Evolutionary conservation across 2,113 vertebrate genomes (phyloP).

Genomic region (Pseudorectes ferrugineus): DNA sequence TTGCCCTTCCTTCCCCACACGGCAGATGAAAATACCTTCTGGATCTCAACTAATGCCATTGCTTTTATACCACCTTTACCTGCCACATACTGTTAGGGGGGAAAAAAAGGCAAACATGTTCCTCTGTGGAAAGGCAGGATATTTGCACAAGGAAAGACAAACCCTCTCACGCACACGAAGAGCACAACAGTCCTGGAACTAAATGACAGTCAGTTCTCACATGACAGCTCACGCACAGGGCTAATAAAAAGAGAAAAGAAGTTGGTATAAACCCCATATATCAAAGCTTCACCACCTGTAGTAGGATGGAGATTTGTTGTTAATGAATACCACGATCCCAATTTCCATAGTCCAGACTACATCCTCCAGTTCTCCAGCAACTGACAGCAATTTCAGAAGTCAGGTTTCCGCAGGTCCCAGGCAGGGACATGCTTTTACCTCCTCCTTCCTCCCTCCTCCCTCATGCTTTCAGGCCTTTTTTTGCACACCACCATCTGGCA

Average conservation of each 20-base stretch:
- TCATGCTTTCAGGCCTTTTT: not conserved
- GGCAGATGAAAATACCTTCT: not conserved
- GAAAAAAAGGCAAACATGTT: accelerated
- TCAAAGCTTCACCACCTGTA: not conserved
- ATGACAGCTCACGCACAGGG: not conserved
- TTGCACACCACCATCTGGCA: not conserved
- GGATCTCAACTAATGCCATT: not conserved
- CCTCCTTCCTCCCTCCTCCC: not conserved
- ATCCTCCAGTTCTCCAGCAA: not conserved
- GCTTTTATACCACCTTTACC: not conserved
- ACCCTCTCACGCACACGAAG: not conserved
- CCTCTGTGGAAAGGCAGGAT: not conserved
- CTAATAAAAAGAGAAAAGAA: not conserved
- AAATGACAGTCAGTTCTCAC: not conserved
- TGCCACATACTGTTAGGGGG: accelerated
- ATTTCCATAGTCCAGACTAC: not conserved
- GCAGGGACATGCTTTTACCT: not conserved
- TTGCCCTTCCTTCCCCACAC: not conserved
- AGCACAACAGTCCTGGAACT: not conserved
- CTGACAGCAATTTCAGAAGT: not conserved
- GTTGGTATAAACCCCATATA: not conserved
- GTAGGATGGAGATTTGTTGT: not conserved
- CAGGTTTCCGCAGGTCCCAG: not conserved
- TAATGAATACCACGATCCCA: not conserved
- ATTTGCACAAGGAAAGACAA: not conserved